Evolutionary conservation across 2,888 invertebrate species (phyloP).

Genomic region (Callyntrura guangdongensis): DNA sequence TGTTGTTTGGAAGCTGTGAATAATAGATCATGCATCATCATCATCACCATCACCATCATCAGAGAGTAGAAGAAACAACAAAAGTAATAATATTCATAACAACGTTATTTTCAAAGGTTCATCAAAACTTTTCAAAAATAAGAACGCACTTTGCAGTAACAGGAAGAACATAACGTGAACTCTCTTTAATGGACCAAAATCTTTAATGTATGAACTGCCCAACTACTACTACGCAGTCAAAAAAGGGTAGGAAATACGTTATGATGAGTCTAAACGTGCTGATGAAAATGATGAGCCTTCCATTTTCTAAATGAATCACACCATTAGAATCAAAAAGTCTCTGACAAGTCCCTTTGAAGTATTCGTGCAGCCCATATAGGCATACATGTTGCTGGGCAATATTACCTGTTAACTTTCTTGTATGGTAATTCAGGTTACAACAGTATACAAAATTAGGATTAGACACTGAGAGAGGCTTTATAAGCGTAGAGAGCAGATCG

Average conservation of each 20-base stretch:
- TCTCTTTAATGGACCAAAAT: constrained; percentile 1
- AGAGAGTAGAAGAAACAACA: constrained; percentile 56
- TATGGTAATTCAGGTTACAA: no score
- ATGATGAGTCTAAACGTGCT: constrained; percentile 38
- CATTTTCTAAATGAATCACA: constrained; percentile 62
- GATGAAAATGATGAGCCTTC: constrained; percentile 41
- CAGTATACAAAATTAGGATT: constrained; percentile 6
- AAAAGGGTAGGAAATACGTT: not conserved
- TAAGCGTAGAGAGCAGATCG: not conserved
- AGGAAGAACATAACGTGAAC: not conserved
- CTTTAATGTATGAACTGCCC: not conserved
- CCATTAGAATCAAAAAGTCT: constrained; percentile 35
- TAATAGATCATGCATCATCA: constrained; percentile 47
- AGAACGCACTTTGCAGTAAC: not conserved
- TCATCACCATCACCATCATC: not conserved
- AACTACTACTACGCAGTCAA: not conserved
- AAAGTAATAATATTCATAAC: constrained; percentile 72
- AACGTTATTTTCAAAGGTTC: constrained; percentile 58
- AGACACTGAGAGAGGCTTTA: not conserved
- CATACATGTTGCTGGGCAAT: not conserved
- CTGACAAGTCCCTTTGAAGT: no score
- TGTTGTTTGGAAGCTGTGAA: constrained; percentile 62
- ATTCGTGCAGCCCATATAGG: no score
- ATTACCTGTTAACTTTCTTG: not conserved
- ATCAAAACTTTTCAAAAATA: constrained; percentile 33